Conservation (phyloP, 2,113 vertebrate genomes). For the Pristiophorus japonicus region DNA sequence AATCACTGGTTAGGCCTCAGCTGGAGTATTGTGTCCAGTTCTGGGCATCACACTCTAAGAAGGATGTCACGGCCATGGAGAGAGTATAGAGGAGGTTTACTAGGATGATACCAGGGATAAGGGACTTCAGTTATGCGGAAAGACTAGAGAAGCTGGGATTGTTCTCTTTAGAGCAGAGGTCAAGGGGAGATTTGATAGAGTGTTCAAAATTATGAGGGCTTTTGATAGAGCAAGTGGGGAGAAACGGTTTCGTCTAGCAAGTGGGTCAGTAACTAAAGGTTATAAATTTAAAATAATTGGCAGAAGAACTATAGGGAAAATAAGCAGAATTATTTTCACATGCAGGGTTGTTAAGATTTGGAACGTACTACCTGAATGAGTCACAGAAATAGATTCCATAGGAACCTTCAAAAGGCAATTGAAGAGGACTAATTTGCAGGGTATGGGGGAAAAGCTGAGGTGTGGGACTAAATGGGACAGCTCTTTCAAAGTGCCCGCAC, state of each 20-base stretch:
- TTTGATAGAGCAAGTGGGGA: not conserved
- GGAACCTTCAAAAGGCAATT: not conserved
- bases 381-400: not conserved
- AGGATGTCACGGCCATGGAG: not conserved
- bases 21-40: not conserved
- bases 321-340: not conserved
- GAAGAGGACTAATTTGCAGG: not conserved
- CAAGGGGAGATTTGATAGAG: not conserved
- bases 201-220: not conserved
- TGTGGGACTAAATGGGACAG: not conserved
- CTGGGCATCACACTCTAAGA: not conserved
- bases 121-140: not conserved
- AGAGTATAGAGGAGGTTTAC: not conserved
- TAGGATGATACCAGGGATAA: not conserved
- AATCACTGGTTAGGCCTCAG: not conserved
- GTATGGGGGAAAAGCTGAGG: not conserved
- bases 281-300: not conserved
- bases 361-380: not conserved
- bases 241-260: not conserved
- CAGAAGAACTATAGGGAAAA: not conserved
- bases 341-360: not conserved
- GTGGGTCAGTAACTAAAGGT: not conserved
- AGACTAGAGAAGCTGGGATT: not conserved
- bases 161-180: not conserved
- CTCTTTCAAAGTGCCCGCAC: not conserved